phyloP scores from a whole-genome alignment of 30 jellyfish, hydroid and myxozoan species.

The Phacellophora camtschatica region DNA sequence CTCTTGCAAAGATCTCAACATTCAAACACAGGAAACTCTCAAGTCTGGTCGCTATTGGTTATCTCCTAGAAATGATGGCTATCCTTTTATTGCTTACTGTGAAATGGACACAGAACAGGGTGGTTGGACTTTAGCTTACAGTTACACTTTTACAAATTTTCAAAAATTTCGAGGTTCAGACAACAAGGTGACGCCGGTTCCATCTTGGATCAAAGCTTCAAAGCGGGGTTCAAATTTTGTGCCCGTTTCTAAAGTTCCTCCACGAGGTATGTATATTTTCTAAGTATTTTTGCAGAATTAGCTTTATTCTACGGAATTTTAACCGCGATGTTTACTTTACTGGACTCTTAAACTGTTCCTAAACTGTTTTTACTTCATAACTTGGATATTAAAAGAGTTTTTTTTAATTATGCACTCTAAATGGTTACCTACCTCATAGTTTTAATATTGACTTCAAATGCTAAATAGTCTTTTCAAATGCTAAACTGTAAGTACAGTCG shows the following conservation, averaged over 20 bases:
- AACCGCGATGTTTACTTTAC: too few relatives aligned
- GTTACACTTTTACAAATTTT: constrained; percentile 70
- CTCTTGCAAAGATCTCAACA: constrained; percentile 71
- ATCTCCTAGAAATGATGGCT: constrained; percentile 65
- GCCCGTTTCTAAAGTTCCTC: constrained; percentile 52
- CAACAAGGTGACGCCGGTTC: constrained; percentile 70
- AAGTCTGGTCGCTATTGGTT: constrained; percentile 92
- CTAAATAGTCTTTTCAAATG: too few relatives aligned
- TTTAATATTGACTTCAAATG: too few relatives aligned
- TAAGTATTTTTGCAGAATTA: too few relatives aligned
- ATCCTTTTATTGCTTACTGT: constrained; percentile 88
- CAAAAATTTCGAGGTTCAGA: constrained; percentile 66
- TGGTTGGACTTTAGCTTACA: constrained; percentile 90
- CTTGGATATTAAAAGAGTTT: too few relatives aligned
- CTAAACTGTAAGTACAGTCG: too few relatives aligned
- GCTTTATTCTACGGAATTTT: too few relatives aligned
- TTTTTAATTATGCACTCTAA: too few relatives aligned
- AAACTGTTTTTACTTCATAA: too few relatives aligned
- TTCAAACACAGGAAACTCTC: constrained; percentile 49
- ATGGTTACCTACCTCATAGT: too few relatives aligned
- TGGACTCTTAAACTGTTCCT: too few relatives aligned
- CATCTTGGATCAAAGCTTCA: constrained; percentile 73
- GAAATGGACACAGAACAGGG: constrained; percentile 87
- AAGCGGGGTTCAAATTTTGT: background rate
- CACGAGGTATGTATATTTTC: constrained; percentile 54